Conservation (phyloP, 2,888 invertebrate genomes). For the Tigriopus californicus region DNA sequence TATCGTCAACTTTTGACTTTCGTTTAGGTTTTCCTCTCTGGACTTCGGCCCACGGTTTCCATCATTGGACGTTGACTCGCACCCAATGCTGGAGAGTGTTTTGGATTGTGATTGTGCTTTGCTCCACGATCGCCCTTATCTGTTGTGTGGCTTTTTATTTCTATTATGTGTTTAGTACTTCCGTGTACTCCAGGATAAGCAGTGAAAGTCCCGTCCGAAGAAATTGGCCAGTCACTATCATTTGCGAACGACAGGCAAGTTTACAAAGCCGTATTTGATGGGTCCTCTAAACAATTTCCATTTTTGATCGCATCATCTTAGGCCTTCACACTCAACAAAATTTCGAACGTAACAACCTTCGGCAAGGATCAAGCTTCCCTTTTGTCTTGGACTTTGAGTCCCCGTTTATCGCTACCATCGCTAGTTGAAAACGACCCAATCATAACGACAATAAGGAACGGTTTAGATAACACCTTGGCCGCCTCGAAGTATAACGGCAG, state of each 20-base stretch:
- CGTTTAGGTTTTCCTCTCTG: neutral
- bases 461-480: neutral
- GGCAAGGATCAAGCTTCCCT: neutral
- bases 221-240: neutral
- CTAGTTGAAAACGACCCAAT: neutral
- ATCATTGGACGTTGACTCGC: neutral
- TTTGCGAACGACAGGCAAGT: neutral
- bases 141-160: neutral
- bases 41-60: neutral
- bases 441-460: neutral
- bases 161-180: neutral
- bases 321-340: neutral
- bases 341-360: neutral
- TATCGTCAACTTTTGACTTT: neutral
- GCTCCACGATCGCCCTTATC: neutral
- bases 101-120: neutral
- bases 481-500: neutral
- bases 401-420: neutral
- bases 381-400: neutral
- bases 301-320: no score
- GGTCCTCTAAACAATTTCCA: no score
- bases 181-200: neutral
- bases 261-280: no score
- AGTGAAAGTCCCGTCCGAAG: neutral
- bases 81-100: neutral